These are phyloP conservation scores for Tetranychus truncatus DNA, from an alignment of 2,888 invertebrate genomes.

Conservation along the genomic window DNA sequence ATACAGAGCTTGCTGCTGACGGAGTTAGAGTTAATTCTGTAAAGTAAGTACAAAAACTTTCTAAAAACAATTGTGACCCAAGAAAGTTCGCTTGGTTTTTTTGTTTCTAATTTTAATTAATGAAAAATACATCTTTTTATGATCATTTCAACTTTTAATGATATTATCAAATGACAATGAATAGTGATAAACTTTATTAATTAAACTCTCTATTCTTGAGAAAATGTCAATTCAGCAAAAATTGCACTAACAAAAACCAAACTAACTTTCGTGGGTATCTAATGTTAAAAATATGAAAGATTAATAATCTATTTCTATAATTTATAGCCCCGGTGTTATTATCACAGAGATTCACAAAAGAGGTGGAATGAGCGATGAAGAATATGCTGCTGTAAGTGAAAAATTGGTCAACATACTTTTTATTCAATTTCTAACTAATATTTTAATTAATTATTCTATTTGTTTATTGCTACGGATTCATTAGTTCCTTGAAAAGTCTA, in stretches of 20 bases:
- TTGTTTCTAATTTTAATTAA: too few species aligned
- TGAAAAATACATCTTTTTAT: too few species aligned
- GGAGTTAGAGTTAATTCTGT: constrained; percentile 37
- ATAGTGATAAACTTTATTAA: too few species aligned
- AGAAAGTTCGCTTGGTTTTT: too few species aligned
- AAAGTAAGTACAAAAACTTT: neutral
- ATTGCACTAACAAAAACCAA: too few species aligned
- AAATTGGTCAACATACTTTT: constrained; percentile 10
- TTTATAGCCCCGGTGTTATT: constrained; percentile 59
- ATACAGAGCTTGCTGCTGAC: constrained; percentile 34
- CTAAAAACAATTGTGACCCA: neutral
- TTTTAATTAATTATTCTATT: constrained; percentile 12
- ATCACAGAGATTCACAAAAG: constrained; percentile 68
- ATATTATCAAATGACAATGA: too few species aligned
- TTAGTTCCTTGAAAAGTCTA: constrained; percentile 58
- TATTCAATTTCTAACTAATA: neutral
- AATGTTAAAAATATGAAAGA: neutral
- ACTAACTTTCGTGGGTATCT: neutral
- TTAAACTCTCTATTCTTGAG: too few species aligned
- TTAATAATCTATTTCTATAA: neutral
- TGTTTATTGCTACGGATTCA: constrained; percentile 14
- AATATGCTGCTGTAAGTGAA: constrained; percentile 44
- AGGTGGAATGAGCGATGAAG: constrained; percentile 62
- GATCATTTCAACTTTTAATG: too few species aligned
- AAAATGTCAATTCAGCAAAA: too few species aligned